Percentiles rank a stretch among this genome's conserved stretches.
phyloP scores from a whole-genome alignment of 2,888 invertebrate species.

The Callinectes sapidus region DNA sequence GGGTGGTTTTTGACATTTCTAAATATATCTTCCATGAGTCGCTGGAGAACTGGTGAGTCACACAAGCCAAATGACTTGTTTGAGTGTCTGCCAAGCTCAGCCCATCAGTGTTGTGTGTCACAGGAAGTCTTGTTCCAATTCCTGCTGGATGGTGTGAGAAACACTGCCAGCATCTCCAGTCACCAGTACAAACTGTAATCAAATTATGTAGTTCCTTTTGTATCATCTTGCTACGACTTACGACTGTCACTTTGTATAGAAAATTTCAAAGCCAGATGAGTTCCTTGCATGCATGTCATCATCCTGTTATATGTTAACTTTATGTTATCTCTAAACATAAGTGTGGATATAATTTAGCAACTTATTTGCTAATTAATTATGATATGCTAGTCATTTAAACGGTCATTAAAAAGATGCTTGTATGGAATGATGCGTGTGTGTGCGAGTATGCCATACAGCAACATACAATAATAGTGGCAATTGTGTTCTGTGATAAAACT shows the following conservation, averaged over 20 bases:
- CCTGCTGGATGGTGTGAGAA: not conserved
- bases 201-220: constrained; percentile 14
- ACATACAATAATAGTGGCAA: not conserved
- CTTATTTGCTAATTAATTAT: not conserved
- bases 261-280: not conserved
- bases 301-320: not conserved
- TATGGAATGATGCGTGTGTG: not conserved
- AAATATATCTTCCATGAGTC: constrained; percentile 3
- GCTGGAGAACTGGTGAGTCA: not conserved
- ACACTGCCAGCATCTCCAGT: constrained; percentile 5
- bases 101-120: not conserved
- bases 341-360: not conserved
- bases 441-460: not conserved
- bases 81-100: not conserved
- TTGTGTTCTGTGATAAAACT: constrained; percentile 11
- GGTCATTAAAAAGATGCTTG: not conserved
- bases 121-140: not conserved
- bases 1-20: not conserved
- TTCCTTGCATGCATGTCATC: not conserved
- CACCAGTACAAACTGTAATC: constrained; percentile 30
- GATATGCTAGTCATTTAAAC: not conserved
- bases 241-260: not conserved
- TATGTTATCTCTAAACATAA: not conserved
- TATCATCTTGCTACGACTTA: not conserved
- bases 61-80: not conserved